These are phyloP conservation scores for Liopterus haemorrhoidalis DNA, from an alignment of 2,888 invertebrate species.

Conservation along the genomic window DNA sequence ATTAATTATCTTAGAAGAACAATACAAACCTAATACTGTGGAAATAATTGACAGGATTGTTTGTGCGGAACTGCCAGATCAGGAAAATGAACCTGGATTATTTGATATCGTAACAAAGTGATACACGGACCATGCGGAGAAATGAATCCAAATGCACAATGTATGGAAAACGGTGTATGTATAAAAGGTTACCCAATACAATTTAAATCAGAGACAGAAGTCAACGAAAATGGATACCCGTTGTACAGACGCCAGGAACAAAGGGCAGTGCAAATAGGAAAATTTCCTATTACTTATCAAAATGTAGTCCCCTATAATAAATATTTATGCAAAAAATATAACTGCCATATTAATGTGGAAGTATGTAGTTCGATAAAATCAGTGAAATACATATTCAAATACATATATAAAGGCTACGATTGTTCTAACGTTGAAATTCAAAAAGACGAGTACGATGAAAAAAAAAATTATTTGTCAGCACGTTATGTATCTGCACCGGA, in stretches of 20 bases:
- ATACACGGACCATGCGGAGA: constrained; percentile 27
- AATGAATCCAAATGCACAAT: constrained; percentile 14
- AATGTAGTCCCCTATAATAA: constrained; percentile 36
- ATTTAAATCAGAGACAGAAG: constrained; percentile 28
- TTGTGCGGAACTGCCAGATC: constrained; percentile 39
- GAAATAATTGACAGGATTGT: constrained; percentile 9
- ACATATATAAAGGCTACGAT: too few species aligned
- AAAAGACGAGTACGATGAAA: constrained; percentile 34
- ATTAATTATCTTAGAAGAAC: too few species aligned
- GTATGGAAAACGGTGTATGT: too few species aligned
- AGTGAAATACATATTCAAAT: constrained; percentile 35
- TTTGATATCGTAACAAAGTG: constrained; percentile 36
- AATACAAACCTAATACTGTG: background rate
- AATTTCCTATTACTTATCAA: constrained; percentile 38
- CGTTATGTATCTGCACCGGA: constrained; percentile 40
- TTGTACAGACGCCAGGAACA: constrained; percentile 13
- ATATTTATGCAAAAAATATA: constrained; percentile 27
- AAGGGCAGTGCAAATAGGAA: constrained; percentile 24
- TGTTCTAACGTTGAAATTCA: too few species aligned
- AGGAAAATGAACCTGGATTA: constrained; percentile 31
- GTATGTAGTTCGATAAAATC: constrained; percentile 31
- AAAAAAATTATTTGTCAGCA: constrained; percentile 35
- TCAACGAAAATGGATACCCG: background rate
- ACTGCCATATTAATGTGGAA: constrained; percentile 37
- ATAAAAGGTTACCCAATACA: constrained; percentile 34